Conservation (phyloP, 2,113 vertebrate genomes). For the Proteles cristata region DNA sequence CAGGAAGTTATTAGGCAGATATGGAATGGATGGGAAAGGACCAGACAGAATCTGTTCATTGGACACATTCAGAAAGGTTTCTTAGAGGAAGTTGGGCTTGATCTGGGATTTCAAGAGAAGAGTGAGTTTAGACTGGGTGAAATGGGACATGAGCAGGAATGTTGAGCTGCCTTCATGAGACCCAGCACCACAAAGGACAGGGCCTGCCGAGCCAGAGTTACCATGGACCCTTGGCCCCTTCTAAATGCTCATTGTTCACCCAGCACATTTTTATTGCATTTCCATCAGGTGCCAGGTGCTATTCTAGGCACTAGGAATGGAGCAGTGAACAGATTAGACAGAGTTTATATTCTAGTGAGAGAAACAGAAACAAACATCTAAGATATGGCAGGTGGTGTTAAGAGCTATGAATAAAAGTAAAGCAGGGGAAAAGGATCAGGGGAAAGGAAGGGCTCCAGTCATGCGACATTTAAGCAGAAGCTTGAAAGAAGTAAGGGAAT, state of each 20-base stretch:
- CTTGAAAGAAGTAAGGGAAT: not conserved
- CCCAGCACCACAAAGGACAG: not conserved
- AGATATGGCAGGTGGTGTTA: not conserved
- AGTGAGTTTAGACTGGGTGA: not conserved
- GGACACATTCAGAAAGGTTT: not conserved
- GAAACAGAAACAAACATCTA: not conserved
- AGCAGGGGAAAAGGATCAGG: not conserved
- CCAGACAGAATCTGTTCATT: not conserved
- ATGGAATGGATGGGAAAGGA: not conserved
- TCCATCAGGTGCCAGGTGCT: not conserved
- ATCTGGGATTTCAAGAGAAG: not conserved
- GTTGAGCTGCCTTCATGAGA: not conserved
- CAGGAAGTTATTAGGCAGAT: not conserved
- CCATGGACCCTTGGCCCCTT: not conserved
- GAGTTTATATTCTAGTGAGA: not conserved
- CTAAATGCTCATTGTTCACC: fast-evolving
- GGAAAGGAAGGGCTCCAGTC: not conserved
- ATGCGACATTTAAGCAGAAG: not conserved
- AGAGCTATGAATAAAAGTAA: not conserved
- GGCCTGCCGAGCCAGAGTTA: not conserved
- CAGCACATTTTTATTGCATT: not conserved
- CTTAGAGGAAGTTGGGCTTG: not conserved
- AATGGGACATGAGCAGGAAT: not conserved
- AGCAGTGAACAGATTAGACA: not conserved
- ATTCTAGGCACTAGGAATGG: not conserved